phyloP scores from a whole-genome alignment of 1,140 invertebrate species.

The Zaprionus lachaisei region DNA sequence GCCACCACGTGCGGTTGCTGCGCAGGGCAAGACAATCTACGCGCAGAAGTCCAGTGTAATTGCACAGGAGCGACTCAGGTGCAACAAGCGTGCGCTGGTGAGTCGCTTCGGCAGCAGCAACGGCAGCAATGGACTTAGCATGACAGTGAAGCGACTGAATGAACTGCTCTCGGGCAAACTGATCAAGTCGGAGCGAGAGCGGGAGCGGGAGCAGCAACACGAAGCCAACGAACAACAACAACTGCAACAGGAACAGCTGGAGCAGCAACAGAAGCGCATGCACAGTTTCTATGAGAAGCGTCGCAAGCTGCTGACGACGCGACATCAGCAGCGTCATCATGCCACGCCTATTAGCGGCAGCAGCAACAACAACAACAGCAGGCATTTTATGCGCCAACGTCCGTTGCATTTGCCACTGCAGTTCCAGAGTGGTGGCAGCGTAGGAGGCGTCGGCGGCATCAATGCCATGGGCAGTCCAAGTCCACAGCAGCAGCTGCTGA shows the following conservation, averaged over 20 bases:
- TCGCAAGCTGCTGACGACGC: slow-evolving; percentile 52
- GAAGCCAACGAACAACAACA: slow-evolving; percentile 47
- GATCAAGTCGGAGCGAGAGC: slow-evolving; percentile 37
- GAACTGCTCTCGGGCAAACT: slow-evolving; percentile 57
- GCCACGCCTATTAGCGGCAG: slow-evolving; percentile 20
- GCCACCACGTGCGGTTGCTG: slow-evolving; percentile 30
- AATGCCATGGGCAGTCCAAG: slow-evolving; percentile 40
- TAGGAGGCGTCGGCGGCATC: not conserved
- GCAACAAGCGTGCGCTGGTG: slow-evolving; percentile 61
- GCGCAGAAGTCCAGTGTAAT: slow-evolving; percentile 66
- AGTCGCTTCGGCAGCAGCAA: slow-evolving; percentile 4
- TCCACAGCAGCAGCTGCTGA: slow-evolving; percentile 58
- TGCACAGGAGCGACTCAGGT: slow-evolving; percentile 62
- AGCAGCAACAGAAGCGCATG: slow-evolving; percentile 49
- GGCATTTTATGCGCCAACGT: slow-evolving; percentile 32
- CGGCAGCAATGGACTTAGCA: slow-evolving; percentile 12
- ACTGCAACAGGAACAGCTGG: slow-evolving; percentile 35
- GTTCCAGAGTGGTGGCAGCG: slow-evolving; percentile 21
- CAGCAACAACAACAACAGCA: slow-evolving; percentile 29
- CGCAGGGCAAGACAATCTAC: slow-evolving; percentile 61
- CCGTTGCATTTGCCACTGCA: slow-evolving; percentile 47
- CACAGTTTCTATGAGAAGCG: slow-evolving; percentile 75
- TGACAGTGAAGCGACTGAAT: slow-evolving; percentile 63
- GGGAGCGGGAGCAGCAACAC: slow-evolving; percentile 34
- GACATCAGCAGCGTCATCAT: slow-evolving; percentile 29